Evolutionary conservation across 2,888 invertebrate genomes (phyloP), one percentile per base, ranked within the genome.

Genomic region (Synanthedon vespiformis): DNA sequence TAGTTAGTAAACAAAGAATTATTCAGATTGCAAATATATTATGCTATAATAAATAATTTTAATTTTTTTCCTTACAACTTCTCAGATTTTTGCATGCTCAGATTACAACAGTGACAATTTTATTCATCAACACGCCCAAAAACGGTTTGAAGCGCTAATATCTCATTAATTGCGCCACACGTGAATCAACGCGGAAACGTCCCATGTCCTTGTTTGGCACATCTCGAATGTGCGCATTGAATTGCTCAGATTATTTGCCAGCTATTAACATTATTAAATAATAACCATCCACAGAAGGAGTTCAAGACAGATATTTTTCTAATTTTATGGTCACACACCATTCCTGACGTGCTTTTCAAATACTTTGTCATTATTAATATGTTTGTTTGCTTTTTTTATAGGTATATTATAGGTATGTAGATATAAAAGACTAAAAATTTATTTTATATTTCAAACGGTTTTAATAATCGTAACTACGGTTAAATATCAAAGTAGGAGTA

Each of bases 181-280:
- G 60, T 84, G 82, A 83, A 71, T 82, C 84, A 86, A 86, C 77
- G 65, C 84, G 86, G 86, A 86, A 86, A 78, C 73, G 66, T 63
- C 63, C 64, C 55, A 61, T 72, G 82, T 80, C 85, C 86, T 85
- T 85, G 84, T 84, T 80, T 70, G 83, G 81, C 62, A 62, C 77
- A 78, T 78, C 76, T 74, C 77, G 71, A 78, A 80, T 79, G 74
- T 80, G 77, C 75, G 67, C 72, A 59, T 69, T 67, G 77, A 77
- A 80, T 81, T 72, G 69, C 68, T 68, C 65, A 77, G 72, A 78
- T 75, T 77, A 77, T 74, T 74, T 70, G 65, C 67, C 64, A 65
- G 70, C 77, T 77, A 83, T 81, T 80, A 81, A 72, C 74, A 72
- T 77, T 78, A 80, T 77, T 77, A 70, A 77, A 73, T 71, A 74